Evolutionary conservation across 2,888 invertebrate genomes (phyloP).

Genomic region (Macropis europaea): DNA sequence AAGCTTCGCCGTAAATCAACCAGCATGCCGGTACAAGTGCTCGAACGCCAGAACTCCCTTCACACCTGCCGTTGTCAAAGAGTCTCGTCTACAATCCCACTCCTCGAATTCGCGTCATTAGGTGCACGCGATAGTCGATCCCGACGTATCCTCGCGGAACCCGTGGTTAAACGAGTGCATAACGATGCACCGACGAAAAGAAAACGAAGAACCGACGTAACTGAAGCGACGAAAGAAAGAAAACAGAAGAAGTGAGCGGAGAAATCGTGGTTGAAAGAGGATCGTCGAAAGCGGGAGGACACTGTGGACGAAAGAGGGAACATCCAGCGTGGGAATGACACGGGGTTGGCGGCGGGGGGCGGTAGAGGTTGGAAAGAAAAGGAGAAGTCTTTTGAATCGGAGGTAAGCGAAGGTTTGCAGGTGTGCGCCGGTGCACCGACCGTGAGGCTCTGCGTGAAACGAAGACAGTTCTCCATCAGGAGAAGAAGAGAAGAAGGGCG

Average conservation of each 20-base stretch:
- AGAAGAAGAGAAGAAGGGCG: slow-evolving; percentile 5
- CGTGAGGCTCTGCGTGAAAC: slow-evolving; percentile 29
- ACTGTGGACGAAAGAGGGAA: slow-evolving; percentile 3
- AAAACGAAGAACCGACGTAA: neutral
- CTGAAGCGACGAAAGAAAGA: neutral
- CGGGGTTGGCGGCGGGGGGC: neutral
- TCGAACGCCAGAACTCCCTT: too few relatives aligned
- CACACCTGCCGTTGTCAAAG: neutral
- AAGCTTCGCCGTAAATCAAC: too few relatives aligned
- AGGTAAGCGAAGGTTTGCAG: slow-evolving; percentile 57
- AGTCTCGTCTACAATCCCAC: neutral
- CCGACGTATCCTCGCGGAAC: slow-evolving; percentile 36
- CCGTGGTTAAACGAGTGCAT: slow-evolving; percentile 53
- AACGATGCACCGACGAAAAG: slow-evolving; percentile 48
- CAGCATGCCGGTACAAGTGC: too few relatives aligned
- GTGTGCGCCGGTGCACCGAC: slow-evolving; percentile 50
- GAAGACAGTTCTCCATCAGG: slow-evolving; percentile 3
- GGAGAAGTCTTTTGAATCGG: slow-evolving; percentile 60
- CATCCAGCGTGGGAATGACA: neutral
- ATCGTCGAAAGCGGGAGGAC: slow-evolving; percentile 11
- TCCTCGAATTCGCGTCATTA: slow-evolving; percentile 44
- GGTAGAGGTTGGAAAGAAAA: slow-evolving; percentile 35
- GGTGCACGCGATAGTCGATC: slow-evolving; percentile 50
- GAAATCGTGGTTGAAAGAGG: neutral
- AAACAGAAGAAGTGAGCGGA: neutral